A percentile compares a stretch with the other conserved stretches of the same genome.
Evolutionary conservation across 1,140 invertebrate genomes (phyloP).

Genomic region (Drosophila sulfurigaster): DNA sequence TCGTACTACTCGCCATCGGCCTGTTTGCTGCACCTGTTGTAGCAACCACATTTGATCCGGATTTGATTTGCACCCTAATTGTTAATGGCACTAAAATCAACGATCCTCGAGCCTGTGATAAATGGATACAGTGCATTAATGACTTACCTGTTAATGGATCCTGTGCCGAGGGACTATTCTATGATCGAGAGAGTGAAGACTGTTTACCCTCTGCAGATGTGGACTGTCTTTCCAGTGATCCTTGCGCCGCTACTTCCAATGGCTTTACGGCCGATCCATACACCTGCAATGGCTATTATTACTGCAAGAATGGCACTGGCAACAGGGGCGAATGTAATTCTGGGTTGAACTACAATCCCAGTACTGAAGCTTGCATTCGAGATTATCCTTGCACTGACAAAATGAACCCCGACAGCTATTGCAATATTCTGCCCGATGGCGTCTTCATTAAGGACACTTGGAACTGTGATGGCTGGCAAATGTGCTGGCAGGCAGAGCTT

Average conservation of each 20-base stretch:
- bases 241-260: conserved; percentile 55
- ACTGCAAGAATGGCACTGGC: conserved; percentile 63
- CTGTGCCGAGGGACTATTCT: conserved; percentile 58
- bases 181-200: conserved; percentile 56
- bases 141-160: conserved; percentile 48
- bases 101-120: conserved; percentile 69
- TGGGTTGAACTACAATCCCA: conserved; percentile 71
- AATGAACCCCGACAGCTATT: conserved; percentile 65
- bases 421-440: conserved; percentile 78
- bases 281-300: conserved; percentile 76
- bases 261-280: conserved; percentile 75
- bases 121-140: conserved; percentile 69
- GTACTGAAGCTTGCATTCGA: conserved; percentile 63
- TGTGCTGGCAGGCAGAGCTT: conserved; percentile 66
- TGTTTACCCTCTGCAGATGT: conserved; percentile 54
- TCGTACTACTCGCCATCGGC: background rate
- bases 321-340: conserved; percentile 51
- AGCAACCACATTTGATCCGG: conserved; percentile 59
- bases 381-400: conserved; percentile 55
- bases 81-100: conserved; percentile 67
- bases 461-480: conserved; percentile 64
- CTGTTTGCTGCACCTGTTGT: background rate
- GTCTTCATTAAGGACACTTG: conserved; percentile 63
- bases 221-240: conserved; percentile 72
- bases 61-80: conserved; percentile 55